A percentile compares a stretch with the other conserved stretches of the same genome.
Conservation (phyloP, 1,140 invertebrate genomes). For the Leptoteleia sp. region DNA sequence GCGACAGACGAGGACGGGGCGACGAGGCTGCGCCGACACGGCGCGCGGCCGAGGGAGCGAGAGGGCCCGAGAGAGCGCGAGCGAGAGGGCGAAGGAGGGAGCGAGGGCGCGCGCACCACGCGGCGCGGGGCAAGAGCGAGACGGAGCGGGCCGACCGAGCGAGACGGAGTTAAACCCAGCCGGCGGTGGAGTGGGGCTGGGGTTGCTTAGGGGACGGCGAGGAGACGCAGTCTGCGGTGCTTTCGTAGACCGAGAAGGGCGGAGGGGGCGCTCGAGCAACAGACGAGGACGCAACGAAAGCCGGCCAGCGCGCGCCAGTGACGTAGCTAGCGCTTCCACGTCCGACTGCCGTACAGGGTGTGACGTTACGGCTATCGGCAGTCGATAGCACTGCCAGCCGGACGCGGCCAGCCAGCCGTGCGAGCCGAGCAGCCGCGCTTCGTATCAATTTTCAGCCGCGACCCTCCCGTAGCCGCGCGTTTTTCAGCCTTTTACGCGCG, state of each 20-base stretch:
- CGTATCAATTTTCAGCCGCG: constrained; percentile 26
- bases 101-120: constrained; percentile 48
- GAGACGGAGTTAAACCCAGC: constrained; percentile 57
- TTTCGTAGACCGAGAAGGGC: constrained; percentile 57
- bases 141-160: constrained; percentile 46
- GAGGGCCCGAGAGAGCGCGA: constrained; percentile 54
- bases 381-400: constrained; percentile 34
- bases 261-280: constrained; percentile 7
- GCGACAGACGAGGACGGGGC: constrained; percentile 72
- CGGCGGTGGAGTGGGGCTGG: constrained; percentile 55
- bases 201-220: constrained; percentile 58
- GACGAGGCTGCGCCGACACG: constrained; percentile 20
- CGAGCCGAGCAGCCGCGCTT: neutral
- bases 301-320: constrained; percentile 66
- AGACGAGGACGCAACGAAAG: constrained; percentile 45
- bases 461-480: no score
- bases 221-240: constrained; percentile 63
- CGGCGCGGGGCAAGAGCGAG: constrained; percentile 30
- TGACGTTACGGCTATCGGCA: constrained; percentile 60
- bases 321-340: constrained; percentile 60
- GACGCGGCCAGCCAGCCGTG: neutral
- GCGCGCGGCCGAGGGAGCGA: constrained; percentile 5
- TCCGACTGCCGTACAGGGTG: constrained; percentile 51
- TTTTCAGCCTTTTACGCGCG: no score
- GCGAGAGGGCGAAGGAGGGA: constrained; percentile 60